These are phyloP conservation scores for Ornithoptera priamus DNA, from an alignment of 2,888 invertebrate genomes.

Conservation along the genomic window DNA sequence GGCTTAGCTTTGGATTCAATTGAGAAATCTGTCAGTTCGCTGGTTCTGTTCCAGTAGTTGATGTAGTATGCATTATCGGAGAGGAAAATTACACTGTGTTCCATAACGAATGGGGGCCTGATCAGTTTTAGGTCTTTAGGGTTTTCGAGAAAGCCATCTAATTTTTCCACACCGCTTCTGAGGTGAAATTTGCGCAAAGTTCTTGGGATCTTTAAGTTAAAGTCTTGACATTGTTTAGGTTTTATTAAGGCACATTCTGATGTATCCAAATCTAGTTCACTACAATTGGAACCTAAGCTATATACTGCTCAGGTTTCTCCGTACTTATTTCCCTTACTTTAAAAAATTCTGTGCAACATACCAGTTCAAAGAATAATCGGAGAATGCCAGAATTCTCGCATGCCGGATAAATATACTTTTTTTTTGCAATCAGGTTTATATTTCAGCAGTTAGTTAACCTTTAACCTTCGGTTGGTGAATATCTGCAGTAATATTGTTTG, in stretches of 20 bases:
- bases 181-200: too few species aligned
- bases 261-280: too few species aligned
- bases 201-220: too few species aligned
- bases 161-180: conserved; percentile 44
- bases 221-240: too few species aligned
- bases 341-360: not conserved
- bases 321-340: too few species aligned
- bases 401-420: not conserved
- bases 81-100: conserved; percentile 45
- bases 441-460: not conserved
- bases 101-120: conserved; percentile 49
- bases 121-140: conserved; percentile 44
- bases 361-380: not conserved
- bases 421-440: not conserved
- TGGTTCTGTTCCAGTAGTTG: conserved; percentile 49
- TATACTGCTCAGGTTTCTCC: too few species aligned
- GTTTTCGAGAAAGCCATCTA: conserved; percentile 51
- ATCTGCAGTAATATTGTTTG: not conserved
- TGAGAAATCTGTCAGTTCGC: conserved; percentile 38
- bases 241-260: too few species aligned
- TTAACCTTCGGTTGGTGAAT: not conserved
- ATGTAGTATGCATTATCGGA: conserved; percentile 46
- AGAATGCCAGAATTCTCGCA: not conserved
- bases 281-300: too few species aligned
- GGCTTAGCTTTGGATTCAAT: conserved; percentile 44